Base-by-base conservation (phyloP, 2,113 vertebrate species). In the Hydrolagus affinis region DNA sequence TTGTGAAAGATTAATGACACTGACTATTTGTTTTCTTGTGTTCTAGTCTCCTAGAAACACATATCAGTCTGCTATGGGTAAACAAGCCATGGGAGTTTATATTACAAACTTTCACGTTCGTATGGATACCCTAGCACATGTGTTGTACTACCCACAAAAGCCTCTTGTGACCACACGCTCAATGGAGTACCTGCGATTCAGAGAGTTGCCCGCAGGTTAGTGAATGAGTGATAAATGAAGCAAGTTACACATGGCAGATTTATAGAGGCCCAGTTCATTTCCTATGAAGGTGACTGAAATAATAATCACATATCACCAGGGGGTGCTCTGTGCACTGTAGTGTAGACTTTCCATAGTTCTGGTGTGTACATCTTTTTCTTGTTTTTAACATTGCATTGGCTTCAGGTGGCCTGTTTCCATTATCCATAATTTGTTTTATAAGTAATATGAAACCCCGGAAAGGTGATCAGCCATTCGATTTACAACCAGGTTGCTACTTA, bases 11-110 rank as follows among this genome's bases (percentile, higher is more conserved):
- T 11, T 11, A 23, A 72, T 73, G 25, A 56, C 11, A 25, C n/a
- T 70, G 32, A 3, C 12, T 85, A 56, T 8, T 74, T 21, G 59
- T 57, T 60, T 71, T 14, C 25, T 10, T 85, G 44, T 44, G 9
- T 73, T 85, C 17, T 86, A 99, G 98, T 99, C 98, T 88, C 98
- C 98, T 91, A 98, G 98, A 92, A 99, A 99, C 92, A 99, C 98
- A 0, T 99, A 99, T 89, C 98, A 99, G 91, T 99, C 98, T 85
- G 98, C 98, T 89, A 99, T 99, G 98, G 98, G 98, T 12, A 99
- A 99, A 86, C 98, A 99, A 90, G 98, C 97, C 25, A 99, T 99
- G 98, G 98, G 98, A 56, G 98, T 99, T 78, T 99, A 99, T 91
- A 99, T 99, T 88, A 99, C 98, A 83, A 99, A 99, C 90, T 99